These are phyloP conservation scores for Syrphus vitripennis DNA, from an alignment of 2,888 invertebrate genomes.

Conservation along the genomic window DNA sequence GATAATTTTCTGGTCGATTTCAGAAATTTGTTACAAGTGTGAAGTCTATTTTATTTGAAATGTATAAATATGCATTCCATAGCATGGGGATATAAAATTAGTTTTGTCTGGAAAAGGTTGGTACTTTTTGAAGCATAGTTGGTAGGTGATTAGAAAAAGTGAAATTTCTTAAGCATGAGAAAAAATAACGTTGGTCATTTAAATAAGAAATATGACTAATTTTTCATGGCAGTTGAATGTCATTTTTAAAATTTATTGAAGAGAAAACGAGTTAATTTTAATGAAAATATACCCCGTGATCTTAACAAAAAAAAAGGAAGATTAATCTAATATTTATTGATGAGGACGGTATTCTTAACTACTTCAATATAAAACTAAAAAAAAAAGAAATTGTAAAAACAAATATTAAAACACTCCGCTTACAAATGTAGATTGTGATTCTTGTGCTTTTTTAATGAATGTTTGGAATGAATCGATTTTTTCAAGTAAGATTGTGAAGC, in stretches of 20 bases:
- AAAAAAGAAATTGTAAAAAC: no score
- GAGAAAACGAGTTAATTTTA: background rate
- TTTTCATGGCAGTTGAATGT: background rate
- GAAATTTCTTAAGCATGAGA: background rate
- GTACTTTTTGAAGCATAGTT: background rate
- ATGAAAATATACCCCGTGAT: no score
- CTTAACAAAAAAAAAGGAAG: no score
- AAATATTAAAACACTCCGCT: no score
- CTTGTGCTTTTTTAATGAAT: no score
- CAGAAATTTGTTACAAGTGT: slow-evolving; percentile 65
- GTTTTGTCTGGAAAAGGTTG: background rate
- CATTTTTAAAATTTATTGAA: background rate
- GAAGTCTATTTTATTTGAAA: background rate
- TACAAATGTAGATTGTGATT: no score
- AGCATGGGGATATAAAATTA: background rate
- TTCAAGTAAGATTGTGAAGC: no score
- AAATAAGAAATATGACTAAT: background rate
- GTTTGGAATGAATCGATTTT: no score
- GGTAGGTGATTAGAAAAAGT: background rate
- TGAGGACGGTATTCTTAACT: no score
- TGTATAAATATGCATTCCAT: background rate
- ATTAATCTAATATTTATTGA: no score
- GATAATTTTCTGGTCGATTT: slow-evolving; percentile 71
- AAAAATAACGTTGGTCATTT: background rate
- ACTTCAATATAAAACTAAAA: no score